Evolutionary conservation across 2,797 vertebrate species (phyloP).

Genomic region (Lacerta agilis): DNA sequence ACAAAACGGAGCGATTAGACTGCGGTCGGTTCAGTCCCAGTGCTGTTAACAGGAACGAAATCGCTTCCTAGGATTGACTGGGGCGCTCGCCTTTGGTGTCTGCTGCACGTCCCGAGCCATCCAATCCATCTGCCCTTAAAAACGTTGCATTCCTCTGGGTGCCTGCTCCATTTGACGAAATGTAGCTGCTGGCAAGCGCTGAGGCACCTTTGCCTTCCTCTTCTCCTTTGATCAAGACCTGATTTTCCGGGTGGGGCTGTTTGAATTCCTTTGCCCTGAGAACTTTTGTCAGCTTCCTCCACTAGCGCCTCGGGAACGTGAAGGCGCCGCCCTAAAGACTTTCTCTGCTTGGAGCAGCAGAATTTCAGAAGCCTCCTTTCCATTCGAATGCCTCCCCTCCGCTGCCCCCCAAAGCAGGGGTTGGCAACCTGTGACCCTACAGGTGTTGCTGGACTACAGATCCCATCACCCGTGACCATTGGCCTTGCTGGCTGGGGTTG

Average conservation of each 20-base stretch:
- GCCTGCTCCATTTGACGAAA: neutral
- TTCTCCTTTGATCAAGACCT: slow-evolving; percentile 14
- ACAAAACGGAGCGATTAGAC: neutral
- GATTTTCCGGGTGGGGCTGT: neutral
- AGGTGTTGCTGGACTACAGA: too few relatives aligned
- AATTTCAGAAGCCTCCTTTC: neutral
- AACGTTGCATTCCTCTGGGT: neutral
- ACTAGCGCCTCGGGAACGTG: fast-evolving
- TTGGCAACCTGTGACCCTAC: neutral
- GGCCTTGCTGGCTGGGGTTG: too few relatives aligned
- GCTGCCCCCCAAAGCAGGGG: neutral
- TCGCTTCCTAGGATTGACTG: neutral
- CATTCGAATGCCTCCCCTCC: neutral
- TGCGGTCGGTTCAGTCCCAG: neutral
- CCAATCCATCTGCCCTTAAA: neutral
- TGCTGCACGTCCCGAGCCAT: neutral
- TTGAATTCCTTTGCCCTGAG: neutral
- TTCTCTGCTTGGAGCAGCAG: neutral
- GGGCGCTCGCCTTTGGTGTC: neutral
- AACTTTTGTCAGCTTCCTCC: neutral
- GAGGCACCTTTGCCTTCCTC: neutral
- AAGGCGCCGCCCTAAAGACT: neutral
- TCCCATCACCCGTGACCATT: too few relatives aligned
- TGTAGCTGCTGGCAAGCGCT: neutral
- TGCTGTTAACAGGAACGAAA: neutral